Base-by-base conservation (phyloP, 2,797 vertebrate genomes). In the Allobates femoralis region DNA sequence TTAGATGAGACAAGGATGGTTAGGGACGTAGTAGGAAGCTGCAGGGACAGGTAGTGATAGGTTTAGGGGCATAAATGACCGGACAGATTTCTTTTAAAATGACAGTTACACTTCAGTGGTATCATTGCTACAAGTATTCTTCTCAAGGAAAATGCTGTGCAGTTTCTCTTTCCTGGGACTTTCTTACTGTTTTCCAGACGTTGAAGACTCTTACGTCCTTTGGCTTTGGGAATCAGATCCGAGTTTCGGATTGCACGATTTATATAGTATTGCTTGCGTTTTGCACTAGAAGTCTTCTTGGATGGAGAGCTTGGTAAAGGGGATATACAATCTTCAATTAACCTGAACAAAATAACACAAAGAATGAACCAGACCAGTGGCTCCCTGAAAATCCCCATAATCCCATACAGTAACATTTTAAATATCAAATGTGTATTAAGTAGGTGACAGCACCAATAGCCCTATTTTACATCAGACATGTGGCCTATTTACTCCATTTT, bases 171-270 rank as follows among this genome's bases (percentile, higher is more conserved):
- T 67, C 81, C 55, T 75, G 37, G 34, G 37, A 50, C 62, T 16
- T 34, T 83, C 96, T 96, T 94, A 99, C 98, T 96, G 94, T 99
- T 99, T 92, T 99, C 97, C 90, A 95, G 96, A 4, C 97, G 94
- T 73, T 97, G 96, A 6, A 96, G 95, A 92, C 97, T 98, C 94
- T 99, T 99, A 89, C 94, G 96, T 21, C 98, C 98, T 93, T 99
- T 99, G 92, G 97, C 97, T 83, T 94, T 94, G 1, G 97, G 98
- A 28, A 90, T 97, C 89, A 99, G 97, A 91, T 99, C 98, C 0
- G 98, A 99, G 93, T 99, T 99, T 86, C 98, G 96, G 89, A 97
- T 95, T 53, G 98, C 98, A 92, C 98, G 96, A 92, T 96, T 96
- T 94, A 99, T 99, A 71, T 95, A 99, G 83, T 97, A 96, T 83